These are phyloP conservation scores for Lepus oiostolus DNA, from an alignment of 2,797 vertebrate species.

Conservation along the genomic window DNA sequence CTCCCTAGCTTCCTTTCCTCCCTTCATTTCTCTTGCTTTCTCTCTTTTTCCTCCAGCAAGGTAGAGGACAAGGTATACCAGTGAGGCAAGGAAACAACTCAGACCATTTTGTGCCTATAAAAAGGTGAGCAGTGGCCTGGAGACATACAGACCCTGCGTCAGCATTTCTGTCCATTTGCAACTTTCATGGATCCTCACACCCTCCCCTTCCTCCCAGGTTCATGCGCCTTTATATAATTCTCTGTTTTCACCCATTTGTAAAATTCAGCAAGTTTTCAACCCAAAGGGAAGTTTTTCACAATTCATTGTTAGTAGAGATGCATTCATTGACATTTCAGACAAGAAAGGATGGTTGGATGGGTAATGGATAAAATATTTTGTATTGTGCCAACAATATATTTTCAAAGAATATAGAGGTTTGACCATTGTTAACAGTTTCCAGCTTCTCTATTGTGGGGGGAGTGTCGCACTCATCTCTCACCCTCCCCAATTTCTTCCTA, in stretches of 20 bases:
- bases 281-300: neutral
- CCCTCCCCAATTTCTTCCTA: neutral
- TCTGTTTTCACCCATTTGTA: neutral
- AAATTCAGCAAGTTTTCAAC: neutral
- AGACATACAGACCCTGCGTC: neutral
- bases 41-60: neutral
- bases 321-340: constrained; percentile 11
- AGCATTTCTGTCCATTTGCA: neutral
- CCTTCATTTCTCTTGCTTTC: neutral
- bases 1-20: neutral
- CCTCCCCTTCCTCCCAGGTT: neutral
- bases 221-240: neutral
- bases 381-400: neutral
- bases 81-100: neutral
- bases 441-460: neutral
- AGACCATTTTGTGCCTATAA: neutral
- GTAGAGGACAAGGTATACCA: neutral
- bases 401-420: neutral
- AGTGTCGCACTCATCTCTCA: neutral
- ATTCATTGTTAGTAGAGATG: neutral
- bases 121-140: neutral
- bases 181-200: neutral
- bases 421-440: neutral
- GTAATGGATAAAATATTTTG: neutral
- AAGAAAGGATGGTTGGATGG: neutral